Conservation (phyloP, 2,113 vertebrate genomes). For the Triplophysa tibetana region DNA sequence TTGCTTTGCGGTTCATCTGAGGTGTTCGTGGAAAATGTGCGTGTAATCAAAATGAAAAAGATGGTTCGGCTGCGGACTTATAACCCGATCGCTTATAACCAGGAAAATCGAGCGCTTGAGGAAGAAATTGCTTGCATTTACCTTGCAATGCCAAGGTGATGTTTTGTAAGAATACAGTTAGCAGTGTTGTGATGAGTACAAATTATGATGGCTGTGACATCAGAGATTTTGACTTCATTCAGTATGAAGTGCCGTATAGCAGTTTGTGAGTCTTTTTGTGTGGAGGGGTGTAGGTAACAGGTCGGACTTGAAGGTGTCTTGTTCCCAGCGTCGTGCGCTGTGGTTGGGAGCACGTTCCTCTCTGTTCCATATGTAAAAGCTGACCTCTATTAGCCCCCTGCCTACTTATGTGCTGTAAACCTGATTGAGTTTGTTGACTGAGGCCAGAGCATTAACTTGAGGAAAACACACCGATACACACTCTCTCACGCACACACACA, state of each 20-base stretch:
- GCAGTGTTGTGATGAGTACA: background rate
- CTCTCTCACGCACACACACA: slow-evolving; percentile 1
- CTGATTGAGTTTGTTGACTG: slow-evolving; percentile 51
- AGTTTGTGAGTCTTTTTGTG: slow-evolving; percentile 19
- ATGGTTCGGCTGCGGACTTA: background rate
- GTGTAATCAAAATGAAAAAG: background rate
- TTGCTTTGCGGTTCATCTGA: background rate
- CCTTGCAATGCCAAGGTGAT: background rate
- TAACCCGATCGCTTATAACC: background rate
- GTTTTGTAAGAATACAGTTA: background rate
- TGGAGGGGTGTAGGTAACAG: background rate
- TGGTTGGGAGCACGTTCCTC: slow-evolving; percentile 17
- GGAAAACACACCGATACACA: slow-evolving; percentile 16
- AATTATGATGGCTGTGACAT: background rate
- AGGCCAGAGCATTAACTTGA: slow-evolving; percentile 36
- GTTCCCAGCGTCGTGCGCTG: slow-evolving; percentile 18
- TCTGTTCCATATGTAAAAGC: slow-evolving; percentile 43
- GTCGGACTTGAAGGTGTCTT: slow-evolving; percentile 17
- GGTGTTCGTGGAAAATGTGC: background rate
- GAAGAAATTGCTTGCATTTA: background rate
- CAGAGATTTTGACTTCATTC: background rate
- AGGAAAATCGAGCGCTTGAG: background rate
- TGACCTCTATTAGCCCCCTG: slow-evolving; percentile 50
- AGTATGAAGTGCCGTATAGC: background rate
- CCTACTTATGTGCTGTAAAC: slow-evolving; percentile 37